Base-by-base conservation (phyloP, 2,888 invertebrate species). In the Ditula angustiorana region DNA sequence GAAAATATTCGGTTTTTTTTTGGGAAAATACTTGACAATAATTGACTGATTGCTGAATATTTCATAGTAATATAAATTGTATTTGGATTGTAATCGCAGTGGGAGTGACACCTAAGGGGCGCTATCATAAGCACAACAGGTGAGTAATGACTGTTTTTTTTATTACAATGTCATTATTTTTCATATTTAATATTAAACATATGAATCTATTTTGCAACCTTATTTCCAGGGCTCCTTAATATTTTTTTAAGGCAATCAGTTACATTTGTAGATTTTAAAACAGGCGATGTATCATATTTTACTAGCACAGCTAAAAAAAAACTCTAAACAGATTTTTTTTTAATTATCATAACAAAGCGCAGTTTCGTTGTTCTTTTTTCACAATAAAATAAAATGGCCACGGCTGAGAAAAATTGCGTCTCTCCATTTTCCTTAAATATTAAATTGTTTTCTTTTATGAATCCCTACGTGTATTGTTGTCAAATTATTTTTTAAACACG, bases 1-100 rank as follows among this genome's bases (percentile, higher is more conserved):
- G 16, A 33, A 21, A 8, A 41, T n/a, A 26, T 24, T 61, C 55
- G 1, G 24, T 35, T 71, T 73, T 76, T 69, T 57, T 5, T 67
- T 69, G 52, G 21, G 52, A 30, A 21, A 13, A 64, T 67, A 53
- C 58, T 74, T 69, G 66, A 71, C 57, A 69, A 74, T 71, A 72
- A 71, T 67, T 71, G 61, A 58, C 64, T 69, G 67, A 66, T 63
- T 67, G 57, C 63, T 67, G 67, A 7, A 11, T 63, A 44, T 57
- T 50, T 10, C 30, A 61, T 33, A 23, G 16, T 37, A 57, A 50
- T 55, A 26, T 49, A 61, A n/a, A 19, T 61, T 57, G 11, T 62
- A 63, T 63, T 52, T 58, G 61, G 47, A 63, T 63, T 58, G 50
- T 58, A 37, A 50, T 33, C 19, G 44, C 30, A 37, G 57, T 57